Base-by-base conservation (phyloP, 2,888 invertebrate genomes). In the Eupithecia dodoneata region DNA sequence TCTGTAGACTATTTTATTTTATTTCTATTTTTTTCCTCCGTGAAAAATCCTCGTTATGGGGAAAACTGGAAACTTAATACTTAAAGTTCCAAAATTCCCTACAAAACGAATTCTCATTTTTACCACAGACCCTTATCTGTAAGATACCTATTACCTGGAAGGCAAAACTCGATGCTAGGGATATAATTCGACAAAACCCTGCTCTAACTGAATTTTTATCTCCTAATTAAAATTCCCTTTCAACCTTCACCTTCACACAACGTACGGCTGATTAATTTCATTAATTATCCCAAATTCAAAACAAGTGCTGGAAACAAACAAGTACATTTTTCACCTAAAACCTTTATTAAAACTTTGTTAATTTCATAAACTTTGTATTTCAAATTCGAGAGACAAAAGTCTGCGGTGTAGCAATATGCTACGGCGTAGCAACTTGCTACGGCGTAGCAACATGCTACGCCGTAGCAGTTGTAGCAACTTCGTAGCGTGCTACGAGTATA, bases 321-420 rank as follows among this genome's bases (percentile, higher is more conserved):
- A 49, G 55, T 44, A 74, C 52, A 63, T 55, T 73, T 76, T 71
- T 71, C 52, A 44, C 65, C 12, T 55, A 15, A 74, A 71, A 18
- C 71, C 76, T 72, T 76, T 79, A 79, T 75, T 77, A 78, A 73
- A 81, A 82, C 75, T 81, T 82, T 75, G 79, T 80, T 79, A 79
- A 80, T 80, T 78, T 76, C 75, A 75, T 76, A 77, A 78, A 81
- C 66, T 74, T 78, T 47, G 66, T 30, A 77, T 71, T 77, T 72
- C 76, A 78, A 77, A 78, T 79, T 80, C 45, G 45, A 18, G 70
- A 77, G 76, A 81, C 73, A 10, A 63, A 63, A 63, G 10, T 63
- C 30, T 30, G 18, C 30, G 18, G 80, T 79, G 78, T 80, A 80
- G 79, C 76, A 78, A 76, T 75, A 76, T 72, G 79, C 80, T 80